phyloP scores from a whole-genome alignment of 2,797 vertebrate genomes.

The Sternotherus odoratus region DNA sequence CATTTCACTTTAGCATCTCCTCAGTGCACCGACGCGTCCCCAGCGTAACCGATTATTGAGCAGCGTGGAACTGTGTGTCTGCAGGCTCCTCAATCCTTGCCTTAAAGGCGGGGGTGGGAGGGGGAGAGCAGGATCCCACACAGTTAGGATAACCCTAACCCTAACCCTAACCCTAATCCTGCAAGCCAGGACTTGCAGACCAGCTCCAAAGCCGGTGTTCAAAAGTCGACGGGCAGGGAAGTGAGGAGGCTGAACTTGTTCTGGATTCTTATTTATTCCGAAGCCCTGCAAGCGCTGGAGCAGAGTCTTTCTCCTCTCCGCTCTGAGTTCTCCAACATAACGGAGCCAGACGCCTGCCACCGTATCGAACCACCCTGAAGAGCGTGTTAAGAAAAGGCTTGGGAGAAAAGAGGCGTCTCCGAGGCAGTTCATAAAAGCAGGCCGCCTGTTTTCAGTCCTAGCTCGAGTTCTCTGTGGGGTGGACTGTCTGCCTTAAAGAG shows the following conservation, averaged over 20 bases:
- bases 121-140: accelerated
- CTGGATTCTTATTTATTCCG: not conserved
- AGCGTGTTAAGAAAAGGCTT: not conserved
- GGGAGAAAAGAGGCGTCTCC: not conserved
- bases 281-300: not conserved
- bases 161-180: too few species aligned
- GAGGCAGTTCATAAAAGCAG: not conserved
- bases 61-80: not conserved
- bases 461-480: not conserved
- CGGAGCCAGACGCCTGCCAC: not conserved
- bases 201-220: accelerated
- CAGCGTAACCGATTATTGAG: not conserved
- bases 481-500: not conserved
- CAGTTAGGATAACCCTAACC: too few species aligned
- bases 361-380: accelerated
- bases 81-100: not conserved
- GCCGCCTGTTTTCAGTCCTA: not conserved
- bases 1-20: not conserved
- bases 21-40: not conserved
- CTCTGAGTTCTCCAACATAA: not conserved
- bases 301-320: not conserved
- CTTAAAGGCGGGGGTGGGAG: accelerated
- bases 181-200: accelerated
- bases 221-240: not conserved
- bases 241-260: not conserved